Evolutionary conservation across 2,113 vertebrate species (phyloP).

Genomic region (Ochotona princeps): DNA sequence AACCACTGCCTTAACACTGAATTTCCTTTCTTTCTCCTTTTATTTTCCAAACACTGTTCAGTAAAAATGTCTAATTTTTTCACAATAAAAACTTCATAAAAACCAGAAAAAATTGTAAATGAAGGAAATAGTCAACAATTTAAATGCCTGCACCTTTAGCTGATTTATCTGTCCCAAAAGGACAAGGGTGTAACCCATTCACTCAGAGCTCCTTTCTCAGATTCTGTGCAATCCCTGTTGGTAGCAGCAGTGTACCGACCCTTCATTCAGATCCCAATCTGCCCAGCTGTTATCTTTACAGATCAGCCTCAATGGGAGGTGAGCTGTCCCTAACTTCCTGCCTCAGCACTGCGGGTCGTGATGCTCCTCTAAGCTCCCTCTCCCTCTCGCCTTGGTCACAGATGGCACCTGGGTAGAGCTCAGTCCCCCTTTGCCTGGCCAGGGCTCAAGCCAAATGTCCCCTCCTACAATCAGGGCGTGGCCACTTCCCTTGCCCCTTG

Average conservation of each 20-base stretch:
- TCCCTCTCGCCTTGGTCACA: not conserved
- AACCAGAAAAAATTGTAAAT: not conserved
- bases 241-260: not conserved
- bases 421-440: not conserved
- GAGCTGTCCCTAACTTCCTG: not conserved
- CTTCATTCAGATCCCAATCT: conserved; percentile 6
- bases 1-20: not conserved
- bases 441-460: not conserved
- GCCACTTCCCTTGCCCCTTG: not conserved
- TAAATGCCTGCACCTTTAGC: not conserved
- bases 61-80: conserved; percentile 12
- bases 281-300: not conserved
- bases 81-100: not conserved
- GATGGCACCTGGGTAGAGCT: not conserved
- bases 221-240: not conserved
- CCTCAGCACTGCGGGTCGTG: no score
- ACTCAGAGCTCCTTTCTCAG: conserved; percentile 2
- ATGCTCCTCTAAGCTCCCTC: not conserved
- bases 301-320: not conserved
- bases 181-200: not conserved
- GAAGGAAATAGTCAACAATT: not conserved
- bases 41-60: conserved; percentile 38
- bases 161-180: not conserved
- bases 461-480: not conserved
- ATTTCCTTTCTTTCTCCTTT: not conserved